Conservation (phyloP, 2,113 vertebrate species). For the Rhea pennata region DNA sequence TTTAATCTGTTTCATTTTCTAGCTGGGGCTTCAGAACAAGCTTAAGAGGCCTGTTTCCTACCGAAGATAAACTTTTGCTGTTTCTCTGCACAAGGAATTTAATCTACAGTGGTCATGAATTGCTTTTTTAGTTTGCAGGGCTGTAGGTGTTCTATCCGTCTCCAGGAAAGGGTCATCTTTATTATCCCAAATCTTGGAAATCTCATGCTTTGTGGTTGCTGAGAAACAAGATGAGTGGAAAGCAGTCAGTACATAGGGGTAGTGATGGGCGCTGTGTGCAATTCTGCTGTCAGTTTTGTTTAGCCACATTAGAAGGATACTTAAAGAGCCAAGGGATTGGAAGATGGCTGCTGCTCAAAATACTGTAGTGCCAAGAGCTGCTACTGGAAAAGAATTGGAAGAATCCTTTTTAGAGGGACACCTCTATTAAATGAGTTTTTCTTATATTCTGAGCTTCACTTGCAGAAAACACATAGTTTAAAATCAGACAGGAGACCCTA, state of each 20-base stretch:
- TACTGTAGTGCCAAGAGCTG: not conserved
- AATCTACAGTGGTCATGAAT: not conserved
- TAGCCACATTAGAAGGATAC: not conserved
- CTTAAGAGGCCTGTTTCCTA: not conserved
- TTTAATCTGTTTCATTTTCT: not conserved
- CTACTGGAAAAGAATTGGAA: not conserved
- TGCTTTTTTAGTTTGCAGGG: not conserved
- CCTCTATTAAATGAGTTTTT: not conserved
- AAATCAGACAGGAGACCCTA: not conserved
- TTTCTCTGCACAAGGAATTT: not conserved
- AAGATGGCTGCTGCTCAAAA: not conserved
- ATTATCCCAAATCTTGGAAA: not conserved
- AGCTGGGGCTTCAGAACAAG: not conserved
- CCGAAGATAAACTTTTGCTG: not conserved
- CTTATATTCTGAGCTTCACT: not conserved
- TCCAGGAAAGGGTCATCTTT: not conserved
- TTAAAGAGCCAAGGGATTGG: not conserved
- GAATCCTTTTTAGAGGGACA: not conserved
- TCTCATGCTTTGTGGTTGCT: not conserved
- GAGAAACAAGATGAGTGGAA: not conserved
- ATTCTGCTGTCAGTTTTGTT: not conserved
- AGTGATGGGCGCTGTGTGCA: not conserved
- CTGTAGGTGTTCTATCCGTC: not conserved
- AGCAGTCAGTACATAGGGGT: not conserved
- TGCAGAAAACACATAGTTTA: not conserved